Conservation (phyloP, 2,888 invertebrate species). For the Autographa pulchrina region DNA sequence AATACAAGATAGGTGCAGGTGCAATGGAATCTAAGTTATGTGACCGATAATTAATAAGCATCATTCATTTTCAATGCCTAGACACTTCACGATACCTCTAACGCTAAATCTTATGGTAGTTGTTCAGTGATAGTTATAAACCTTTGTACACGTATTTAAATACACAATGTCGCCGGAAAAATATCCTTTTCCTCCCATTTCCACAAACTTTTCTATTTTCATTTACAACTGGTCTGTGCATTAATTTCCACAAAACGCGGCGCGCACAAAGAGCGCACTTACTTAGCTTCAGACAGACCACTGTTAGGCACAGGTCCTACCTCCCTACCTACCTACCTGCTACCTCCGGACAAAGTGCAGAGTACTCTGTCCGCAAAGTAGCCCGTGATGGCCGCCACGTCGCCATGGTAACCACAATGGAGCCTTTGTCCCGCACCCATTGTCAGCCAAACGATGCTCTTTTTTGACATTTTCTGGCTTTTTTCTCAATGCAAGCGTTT, state of each 20-base stretch:
- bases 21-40: too few species aligned
- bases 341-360: conserved; percentile 8
- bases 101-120: too few species aligned
- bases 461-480: conserved; percentile 47
- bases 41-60: too few species aligned
- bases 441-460: conserved; percentile 47
- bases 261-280: background rate
- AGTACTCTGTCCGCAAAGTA: conserved; percentile 16
- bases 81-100: too few species aligned
- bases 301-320: conserved; percentile 1
- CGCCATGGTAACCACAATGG: conserved; percentile 49
- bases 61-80: too few species aligned
- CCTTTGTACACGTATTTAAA: too few species aligned
- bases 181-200: background rate
- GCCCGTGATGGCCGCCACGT: conserved; percentile 24
- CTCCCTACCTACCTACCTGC: background rate
- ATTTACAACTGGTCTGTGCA: background rate
- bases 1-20: too few species aligned
- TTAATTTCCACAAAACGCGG: conserved; percentile 18
- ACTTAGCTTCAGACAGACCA: conserved; percentile 9
- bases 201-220: background rate
- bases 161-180: too few species aligned
- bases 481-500: conserved; percentile 52
- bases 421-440: conserved; percentile 53
- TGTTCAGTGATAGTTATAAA: too few species aligned